Evolutionary conservation across 2,888 invertebrate genomes (phyloP).

Genomic region (Pherbina coryleti): DNA sequence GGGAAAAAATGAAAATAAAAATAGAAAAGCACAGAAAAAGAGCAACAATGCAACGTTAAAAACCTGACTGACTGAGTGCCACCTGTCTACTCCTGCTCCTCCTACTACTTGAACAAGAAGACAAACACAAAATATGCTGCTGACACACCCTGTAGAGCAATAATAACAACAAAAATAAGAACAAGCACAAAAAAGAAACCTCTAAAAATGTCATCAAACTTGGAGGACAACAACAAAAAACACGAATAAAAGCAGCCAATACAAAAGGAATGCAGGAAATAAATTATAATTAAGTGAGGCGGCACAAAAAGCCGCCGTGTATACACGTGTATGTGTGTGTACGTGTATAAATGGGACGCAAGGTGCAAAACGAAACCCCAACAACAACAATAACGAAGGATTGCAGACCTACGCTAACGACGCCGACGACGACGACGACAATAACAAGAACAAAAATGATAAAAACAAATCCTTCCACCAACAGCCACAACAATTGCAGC

Average conservation of each 20-base stretch:
- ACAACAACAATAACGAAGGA: not conserved
- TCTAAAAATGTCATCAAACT: constrained; percentile 5
- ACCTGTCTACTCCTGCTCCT: not conserved
- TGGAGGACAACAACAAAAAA: no score
- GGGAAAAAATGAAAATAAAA: not conserved
- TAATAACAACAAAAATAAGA: not conserved
- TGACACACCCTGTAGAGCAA: not conserved
- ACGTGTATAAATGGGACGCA: not conserved
- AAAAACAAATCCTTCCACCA: not conserved
- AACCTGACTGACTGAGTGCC: not conserved
- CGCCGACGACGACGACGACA: not conserved
- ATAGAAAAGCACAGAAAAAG: not conserved
- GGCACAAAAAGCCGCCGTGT: not conserved
- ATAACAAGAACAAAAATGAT: not conserved
- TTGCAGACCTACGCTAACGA: not conserved
- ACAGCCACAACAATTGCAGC: not conserved
- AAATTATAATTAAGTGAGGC: not conserved
- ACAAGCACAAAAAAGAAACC: not conserved
- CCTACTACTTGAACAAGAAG: no score
- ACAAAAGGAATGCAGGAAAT: not conserved
- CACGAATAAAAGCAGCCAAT: not conserved
- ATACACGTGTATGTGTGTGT: no score
- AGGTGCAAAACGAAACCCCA: not conserved
- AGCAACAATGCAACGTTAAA: constrained; percentile 3
- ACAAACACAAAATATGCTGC: not conserved